These are phyloP conservation scores for Marcusenius ussheri DNA, from an alignment of 2,113 vertebrate species.

Conservation along the genomic window DNA sequence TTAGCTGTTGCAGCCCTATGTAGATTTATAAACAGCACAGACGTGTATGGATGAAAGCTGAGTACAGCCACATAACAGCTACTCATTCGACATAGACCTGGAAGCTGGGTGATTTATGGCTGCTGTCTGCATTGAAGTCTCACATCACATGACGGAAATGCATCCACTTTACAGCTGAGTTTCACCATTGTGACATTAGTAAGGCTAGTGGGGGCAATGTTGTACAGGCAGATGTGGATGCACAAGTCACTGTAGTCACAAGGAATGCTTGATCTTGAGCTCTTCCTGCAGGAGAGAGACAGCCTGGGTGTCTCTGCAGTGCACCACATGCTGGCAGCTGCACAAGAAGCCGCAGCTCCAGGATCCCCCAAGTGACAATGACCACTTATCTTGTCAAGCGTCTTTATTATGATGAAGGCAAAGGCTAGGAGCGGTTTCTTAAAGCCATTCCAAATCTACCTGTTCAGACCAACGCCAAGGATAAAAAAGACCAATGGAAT, in stretches of 20 bases:
- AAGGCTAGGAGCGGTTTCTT: not conserved
- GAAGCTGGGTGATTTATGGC: not conserved
- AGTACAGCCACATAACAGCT: not conserved
- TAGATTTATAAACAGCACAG: not conserved
- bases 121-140: not conserved
- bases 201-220: slow-evolving; percentile 75
- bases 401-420: not conserved
- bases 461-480: not conserved
- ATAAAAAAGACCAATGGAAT: not conserved
- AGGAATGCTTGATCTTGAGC: slow-evolving; percentile 70
- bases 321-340: slow-evolving; percentile 74
- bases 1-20: not conserved
- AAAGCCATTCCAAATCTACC: not conserved
- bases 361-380: not conserved
- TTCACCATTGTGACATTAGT: slow-evolving; percentile 79
- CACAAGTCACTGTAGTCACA: slow-evolving; percentile 73
- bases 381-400: not conserved
- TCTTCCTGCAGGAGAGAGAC: slow-evolving; percentile 79
- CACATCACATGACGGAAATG: not conserved
- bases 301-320: slow-evolving; percentile 78
- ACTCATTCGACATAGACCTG: not conserved
- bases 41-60: not conserved
- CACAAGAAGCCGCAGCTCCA: slow-evolving; percentile 26
- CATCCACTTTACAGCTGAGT: slow-evolving; percentile 70
- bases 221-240: slow-evolving; percentile 76